These are phyloP conservation scores for Moxostoma hubbsi DNA, from an alignment of 2,797 vertebrate species.

Conservation along the genomic window DNA sequence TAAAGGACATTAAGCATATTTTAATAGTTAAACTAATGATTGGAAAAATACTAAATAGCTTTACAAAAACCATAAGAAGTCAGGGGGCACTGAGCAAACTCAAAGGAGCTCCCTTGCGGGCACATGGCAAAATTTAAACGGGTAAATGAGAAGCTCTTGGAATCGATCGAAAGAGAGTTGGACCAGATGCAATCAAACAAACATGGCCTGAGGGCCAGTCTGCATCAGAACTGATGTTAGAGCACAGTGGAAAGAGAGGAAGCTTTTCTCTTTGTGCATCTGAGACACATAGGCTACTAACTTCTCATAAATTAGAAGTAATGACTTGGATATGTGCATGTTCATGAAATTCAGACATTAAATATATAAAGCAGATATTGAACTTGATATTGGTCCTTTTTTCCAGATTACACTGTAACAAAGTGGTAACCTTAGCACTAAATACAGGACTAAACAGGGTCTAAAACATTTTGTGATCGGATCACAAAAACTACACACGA, in stretches of 20 bases:
- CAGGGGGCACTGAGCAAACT: no score
- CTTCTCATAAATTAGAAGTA: constrained; percentile 6
- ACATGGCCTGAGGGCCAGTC: constrained; percentile 42
- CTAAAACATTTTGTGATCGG: no score
- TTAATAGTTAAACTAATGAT: background rate
- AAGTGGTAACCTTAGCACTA: no score
- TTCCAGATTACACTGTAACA: background rate
- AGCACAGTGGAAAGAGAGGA: background rate
- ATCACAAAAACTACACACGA: no score
- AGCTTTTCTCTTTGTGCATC: no score
- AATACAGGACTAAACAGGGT: no score
- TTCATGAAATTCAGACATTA: background rate
- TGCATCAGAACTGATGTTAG: constrained; percentile 31
- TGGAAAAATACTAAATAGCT: constrained; percentile 15
- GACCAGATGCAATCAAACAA: constrained; percentile 69
- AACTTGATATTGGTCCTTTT: background rate
- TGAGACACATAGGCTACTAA: no score
- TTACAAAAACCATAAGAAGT: background rate
- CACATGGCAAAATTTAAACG: constrained; percentile 1
- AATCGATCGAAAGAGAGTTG: constrained; percentile 69
- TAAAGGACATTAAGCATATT: no score
- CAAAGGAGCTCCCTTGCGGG: no score
- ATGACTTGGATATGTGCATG: constrained; percentile 3
- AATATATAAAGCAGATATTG: background rate
- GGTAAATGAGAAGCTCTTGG: constrained; percentile 61